A percentile compares a stretch with the other conserved stretches of the same genome.
Conservation (phyloP, 2,797 vertebrate species). For the Anabacerthia variegaticeps region DNA sequence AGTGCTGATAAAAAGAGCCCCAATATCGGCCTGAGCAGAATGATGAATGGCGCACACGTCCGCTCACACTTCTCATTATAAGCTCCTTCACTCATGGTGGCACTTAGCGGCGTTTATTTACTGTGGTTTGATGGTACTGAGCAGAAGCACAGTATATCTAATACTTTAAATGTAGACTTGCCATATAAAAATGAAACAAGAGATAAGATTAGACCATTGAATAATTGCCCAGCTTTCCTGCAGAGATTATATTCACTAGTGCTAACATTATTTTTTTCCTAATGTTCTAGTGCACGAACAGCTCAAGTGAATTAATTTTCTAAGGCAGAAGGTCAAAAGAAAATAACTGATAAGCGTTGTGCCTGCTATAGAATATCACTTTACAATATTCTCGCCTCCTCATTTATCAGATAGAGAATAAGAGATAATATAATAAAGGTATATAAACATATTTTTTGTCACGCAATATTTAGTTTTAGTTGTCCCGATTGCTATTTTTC, state of each 20-base stretch:
- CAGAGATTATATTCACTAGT: conserved; percentile 79
- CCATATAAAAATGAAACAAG: conserved; percentile 84
- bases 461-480: conserved; percentile 30
- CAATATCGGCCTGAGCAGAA: conserved; percentile 84
- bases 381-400: conserved; percentile 57
- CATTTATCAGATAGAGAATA: conserved; percentile 67
- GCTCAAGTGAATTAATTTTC: conserved; percentile 82
- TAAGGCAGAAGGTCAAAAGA: conserved; percentile 80
- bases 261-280: conserved; percentile 79
- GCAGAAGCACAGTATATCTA: conserved; percentile 75
- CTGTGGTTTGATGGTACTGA: conserved; percentile 74
- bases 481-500: conserved; percentile 45
- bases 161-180: conserved; percentile 78
- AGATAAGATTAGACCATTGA: conserved; percentile 82
- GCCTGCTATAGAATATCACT: conserved; percentile 75
- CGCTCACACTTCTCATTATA: conserved; percentile 92
- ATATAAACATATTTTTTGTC: conserved; percentile 72
- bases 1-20: conserved; percentile 94
- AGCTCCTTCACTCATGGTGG: conserved; percentile 82
- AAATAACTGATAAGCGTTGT: conserved; percentile 81
- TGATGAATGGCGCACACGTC: conserved; percentile 91
- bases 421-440: conserved; percentile 71
- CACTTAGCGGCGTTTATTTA: conserved; percentile 83
- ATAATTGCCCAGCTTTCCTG: conserved; percentile 80
- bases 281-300: conserved; percentile 69